These are phyloP conservation scores for Aldabrachelys gigantea DNA, from an alignment of 2,113 vertebrate genomes.

Conservation along the genomic window DNA sequence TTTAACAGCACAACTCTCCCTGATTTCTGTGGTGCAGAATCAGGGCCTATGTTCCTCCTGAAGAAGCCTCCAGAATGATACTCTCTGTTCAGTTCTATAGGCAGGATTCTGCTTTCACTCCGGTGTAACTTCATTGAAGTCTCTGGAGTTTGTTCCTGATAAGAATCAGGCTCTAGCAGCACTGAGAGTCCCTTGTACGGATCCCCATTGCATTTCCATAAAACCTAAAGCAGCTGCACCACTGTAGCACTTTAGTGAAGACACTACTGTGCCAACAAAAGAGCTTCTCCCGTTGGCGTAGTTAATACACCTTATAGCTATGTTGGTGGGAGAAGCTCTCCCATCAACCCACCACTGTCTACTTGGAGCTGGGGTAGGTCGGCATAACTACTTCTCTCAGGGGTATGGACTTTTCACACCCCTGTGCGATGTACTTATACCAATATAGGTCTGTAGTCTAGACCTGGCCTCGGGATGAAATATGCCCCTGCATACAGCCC, in stretches of 20 bases:
- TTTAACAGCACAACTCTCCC: neutral
- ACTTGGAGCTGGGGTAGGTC: neutral
- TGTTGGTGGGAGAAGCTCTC: neutral
- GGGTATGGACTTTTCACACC: neutral
- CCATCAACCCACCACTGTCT: neutral
- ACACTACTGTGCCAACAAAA: neutral
- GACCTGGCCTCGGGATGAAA: neutral
- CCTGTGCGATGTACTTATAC: neutral
- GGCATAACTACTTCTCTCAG: neutral
- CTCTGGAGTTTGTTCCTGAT: neutral
- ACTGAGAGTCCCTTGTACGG: neutral
- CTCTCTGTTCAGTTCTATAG: neutral
- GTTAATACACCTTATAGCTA: neutral
- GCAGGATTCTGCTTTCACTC: neutral
- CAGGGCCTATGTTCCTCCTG: neutral
- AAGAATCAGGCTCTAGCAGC: neutral
- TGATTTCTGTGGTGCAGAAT: neutral
- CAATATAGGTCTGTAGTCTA: neutral
- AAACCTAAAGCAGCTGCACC: neutral
- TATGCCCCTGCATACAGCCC: neutral
- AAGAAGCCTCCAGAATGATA: neutral
- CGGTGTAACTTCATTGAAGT: neutral
- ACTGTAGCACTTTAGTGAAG: neutral
- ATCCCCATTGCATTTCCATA: neutral
- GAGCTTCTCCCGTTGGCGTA: neutral